Base-by-base conservation (phyloP, 2,113 vertebrate species). In the Hirundichthys speculiger region DNA sequence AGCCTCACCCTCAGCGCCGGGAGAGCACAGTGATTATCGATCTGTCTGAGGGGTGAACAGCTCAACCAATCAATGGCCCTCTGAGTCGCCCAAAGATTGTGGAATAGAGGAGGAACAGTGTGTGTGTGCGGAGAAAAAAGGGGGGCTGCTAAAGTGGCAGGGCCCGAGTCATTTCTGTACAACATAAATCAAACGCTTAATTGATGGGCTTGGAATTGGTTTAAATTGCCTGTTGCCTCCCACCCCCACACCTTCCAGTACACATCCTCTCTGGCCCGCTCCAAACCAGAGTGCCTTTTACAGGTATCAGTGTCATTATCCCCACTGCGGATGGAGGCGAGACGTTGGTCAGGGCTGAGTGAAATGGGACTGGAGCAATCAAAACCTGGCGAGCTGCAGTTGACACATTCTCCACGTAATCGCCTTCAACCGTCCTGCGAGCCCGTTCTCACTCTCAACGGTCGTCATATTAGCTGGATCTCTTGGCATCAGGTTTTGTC, bases 21-120 rank as follows among this genome's bases (percentile, higher is more conserved):
- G 80, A 83, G 82, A 84, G 77, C 84, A 82, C 79, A 77, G 83
- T 51, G 80, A 77, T 86, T 88, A 92, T 92, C 64, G 90, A 93
- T 92, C 87, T 59, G 77, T 87, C 80, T 84, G 79, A 47, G 54
- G 82, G 75, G 70, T 48, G 57, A 88, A 84, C 83, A 79, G 86
- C 88, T 88, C 87, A 86, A 87, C 84, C 88, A 90, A 92, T 93
- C 91, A 86, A 93, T 92, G 87, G 74, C 77, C 84, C 75, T 84
- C 79, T 55, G 73, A 79, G 80, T 75, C 79, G 84, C 77, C 63
- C 2, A 50, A 80, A 79, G 86, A 73, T 81, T 76, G 69, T 79
- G 80, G 75, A 68, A 84, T 77, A 72, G 73, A 69, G 43, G 62
- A 69, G 64, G 52, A 64, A 45, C 39, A 51, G 34, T 56, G 64